A percentile compares a stretch with the other conserved stretches of the same genome.
Evolutionary conservation across 2,797 vertebrate species (phyloP).

Genomic region (Graptemys geographica): DNA sequence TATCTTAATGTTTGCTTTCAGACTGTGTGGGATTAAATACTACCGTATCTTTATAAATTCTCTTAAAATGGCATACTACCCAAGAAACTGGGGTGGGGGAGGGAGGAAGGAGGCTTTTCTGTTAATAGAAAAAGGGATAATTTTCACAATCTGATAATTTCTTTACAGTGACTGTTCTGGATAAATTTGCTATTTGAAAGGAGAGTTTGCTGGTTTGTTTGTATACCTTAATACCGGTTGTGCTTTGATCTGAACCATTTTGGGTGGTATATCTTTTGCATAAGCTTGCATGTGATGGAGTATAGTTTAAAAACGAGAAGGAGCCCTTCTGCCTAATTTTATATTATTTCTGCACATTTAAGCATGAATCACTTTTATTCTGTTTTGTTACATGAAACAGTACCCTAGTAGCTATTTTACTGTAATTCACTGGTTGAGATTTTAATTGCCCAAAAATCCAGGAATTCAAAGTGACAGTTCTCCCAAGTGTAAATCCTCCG

Average conservation of each 20-base stretch:
- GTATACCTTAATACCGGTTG: neutral
- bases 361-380: neutral
- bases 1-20: slow-evolving; percentile 65
- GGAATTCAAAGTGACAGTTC: neutral
- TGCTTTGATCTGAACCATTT: neutral
- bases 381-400: neutral
- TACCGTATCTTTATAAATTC: slow-evolving; percentile 23
- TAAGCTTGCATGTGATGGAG: rapidly evolving
- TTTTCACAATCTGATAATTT: slow-evolving; percentile 28
- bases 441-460: neutral
- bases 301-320: neutral
- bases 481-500: too few relatives aligned
- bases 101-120: neutral
- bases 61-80: slow-evolving; percentile 48
- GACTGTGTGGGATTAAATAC: slow-evolving; percentile 52
- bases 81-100: neutral
- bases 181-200: slow-evolving; percentile 28
- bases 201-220: slow-evolving; percentile 33
- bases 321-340: neutral
- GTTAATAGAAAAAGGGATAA: neutral
- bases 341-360: neutral
- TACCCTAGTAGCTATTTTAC: neutral
- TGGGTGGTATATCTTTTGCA: neutral
- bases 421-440: neutral
- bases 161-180: slow-evolving; percentile 20